Percentiles rank a stretch among this genome's conserved stretches.
Evolutionary conservation across 2,888 invertebrate genomes (phyloP).

Genomic region (Magallana nippona): DNA sequence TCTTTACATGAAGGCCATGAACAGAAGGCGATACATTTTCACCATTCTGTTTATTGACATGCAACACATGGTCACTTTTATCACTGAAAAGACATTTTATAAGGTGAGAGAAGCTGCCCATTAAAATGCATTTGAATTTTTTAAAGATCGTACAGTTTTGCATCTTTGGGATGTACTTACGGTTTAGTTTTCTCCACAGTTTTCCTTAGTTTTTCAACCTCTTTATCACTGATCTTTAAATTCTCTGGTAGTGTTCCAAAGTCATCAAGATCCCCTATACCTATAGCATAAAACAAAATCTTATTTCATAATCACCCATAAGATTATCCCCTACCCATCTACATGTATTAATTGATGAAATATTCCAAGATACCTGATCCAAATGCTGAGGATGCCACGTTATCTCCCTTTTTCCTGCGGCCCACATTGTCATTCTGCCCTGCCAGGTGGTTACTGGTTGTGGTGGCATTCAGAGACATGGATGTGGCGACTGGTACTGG

Average conservation of each 20-base stretch:
- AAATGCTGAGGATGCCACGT: neutral
- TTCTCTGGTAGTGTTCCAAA: conserved; percentile 73
- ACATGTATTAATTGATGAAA: neutral
- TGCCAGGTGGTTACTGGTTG: conserved; percentile 38
- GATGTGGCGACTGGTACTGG: conserved; percentile 35
- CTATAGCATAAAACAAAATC: conserved; percentile 58
- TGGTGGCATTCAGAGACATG: conserved; percentile 32
- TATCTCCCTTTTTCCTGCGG: conserved; percentile 36
- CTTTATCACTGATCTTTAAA: conserved; percentile 66
- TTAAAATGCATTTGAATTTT: too few species aligned
- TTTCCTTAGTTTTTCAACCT: conserved; percentile 69
- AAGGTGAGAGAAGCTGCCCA: too few species aligned
- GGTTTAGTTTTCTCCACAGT: conserved; percentile 64
- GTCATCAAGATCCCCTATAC: conserved; percentile 79
- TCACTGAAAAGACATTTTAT: conserved; percentile 39
- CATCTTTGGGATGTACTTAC: conserved; percentile 53
- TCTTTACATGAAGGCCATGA: conserved; percentile 81
- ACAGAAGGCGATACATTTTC: conserved; percentile 51
- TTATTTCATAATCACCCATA: too few species aligned
- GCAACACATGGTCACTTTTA: conserved; percentile 32
- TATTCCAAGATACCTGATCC: conserved; percentile 6
- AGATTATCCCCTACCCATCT: too few species aligned
- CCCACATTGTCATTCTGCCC: conserved; percentile 42
- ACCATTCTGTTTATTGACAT: conserved; percentile 51
- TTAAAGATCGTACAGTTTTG: too few species aligned